Percentiles rank a stretch among this genome's conserved stretches.
Evolutionary conservation across 2,113 vertebrate genomes (phyloP).

Genomic region (Bubo scandiacus): DNA sequence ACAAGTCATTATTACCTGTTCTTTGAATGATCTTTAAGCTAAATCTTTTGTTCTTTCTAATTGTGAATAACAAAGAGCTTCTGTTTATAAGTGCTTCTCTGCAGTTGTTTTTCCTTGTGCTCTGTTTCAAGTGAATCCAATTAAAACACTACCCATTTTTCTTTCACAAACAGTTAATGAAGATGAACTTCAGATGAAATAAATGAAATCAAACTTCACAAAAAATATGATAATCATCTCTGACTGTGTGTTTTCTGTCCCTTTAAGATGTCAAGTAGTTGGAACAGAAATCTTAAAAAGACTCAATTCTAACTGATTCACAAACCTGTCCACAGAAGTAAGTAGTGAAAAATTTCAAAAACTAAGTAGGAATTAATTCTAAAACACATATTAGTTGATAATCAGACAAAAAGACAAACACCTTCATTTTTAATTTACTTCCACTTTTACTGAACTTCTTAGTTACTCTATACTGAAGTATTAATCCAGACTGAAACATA

Average conservation of each 20-base stretch:
- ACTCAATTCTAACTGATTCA: not conserved
- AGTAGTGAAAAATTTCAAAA: not conserved
- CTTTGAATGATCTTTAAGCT: not conserved
- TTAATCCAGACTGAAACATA: not conserved
- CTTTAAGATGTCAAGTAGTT: not conserved
- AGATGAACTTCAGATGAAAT: not conserved
- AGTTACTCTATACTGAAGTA: not conserved
- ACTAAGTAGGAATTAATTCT: not conserved
- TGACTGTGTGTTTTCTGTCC: not conserved
- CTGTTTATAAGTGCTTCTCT: not conserved
- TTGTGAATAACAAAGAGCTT: constrained; percentile 3
- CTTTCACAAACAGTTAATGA: not conserved
- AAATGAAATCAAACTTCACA: not conserved
- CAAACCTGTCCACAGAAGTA: not conserved
- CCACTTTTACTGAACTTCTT: not conserved
- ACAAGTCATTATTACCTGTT: not conserved
- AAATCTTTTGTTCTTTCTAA: not conserved
- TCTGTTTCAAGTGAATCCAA: not conserved
- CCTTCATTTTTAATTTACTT: not conserved
- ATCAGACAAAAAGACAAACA: not conserved
- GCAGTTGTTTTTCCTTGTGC: not conserved
- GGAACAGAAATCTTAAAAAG: not conserved
- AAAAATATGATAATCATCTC: not conserved
- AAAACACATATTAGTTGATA: not conserved
- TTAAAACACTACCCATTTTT: not conserved